Evolutionary conservation across 35 echinoderm and acorn worm genomes (phyloP).

Genomic region (Anneissia japonica): DNA sequence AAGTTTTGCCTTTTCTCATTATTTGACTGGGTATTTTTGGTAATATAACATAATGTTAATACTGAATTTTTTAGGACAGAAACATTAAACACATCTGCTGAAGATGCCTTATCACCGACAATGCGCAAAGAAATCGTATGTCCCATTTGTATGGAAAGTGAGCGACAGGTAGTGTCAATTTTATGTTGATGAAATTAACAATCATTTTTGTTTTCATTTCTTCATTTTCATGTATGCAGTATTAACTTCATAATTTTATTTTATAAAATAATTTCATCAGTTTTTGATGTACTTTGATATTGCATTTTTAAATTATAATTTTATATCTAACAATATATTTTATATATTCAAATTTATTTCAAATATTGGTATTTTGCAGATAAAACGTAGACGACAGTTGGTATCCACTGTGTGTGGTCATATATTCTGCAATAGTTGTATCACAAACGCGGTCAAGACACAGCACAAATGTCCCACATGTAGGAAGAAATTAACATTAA

Average conservation of each 20-base stretch:
- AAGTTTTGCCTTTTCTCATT: no score
- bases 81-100: background rate
- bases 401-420: constrained; percentile 89
- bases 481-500: constrained; percentile 66
- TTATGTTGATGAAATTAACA: no score
- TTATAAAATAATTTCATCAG: no score
- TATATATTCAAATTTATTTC: constrained; percentile 1
- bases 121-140: background rate
- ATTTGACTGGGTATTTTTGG: no score
- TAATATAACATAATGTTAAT: no score
- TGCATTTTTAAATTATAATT: no score
- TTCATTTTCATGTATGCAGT: no score
- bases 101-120: background rate
- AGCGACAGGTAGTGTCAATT: background rate
- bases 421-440: constrained; percentile 79
- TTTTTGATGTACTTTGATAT: no score
- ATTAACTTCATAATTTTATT: no score
- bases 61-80: background rate
- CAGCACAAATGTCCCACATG: constrained; percentile 94
- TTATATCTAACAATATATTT: no score
- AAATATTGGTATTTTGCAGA: constrained; percentile 43
- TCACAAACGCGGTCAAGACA: constrained; percentile 33
- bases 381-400: constrained; percentile 50
- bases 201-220: no score
- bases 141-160: constrained; percentile 19